Conservation (phyloP, 1,140 invertebrate genomes). For the Bombus pascuorum region DNA sequence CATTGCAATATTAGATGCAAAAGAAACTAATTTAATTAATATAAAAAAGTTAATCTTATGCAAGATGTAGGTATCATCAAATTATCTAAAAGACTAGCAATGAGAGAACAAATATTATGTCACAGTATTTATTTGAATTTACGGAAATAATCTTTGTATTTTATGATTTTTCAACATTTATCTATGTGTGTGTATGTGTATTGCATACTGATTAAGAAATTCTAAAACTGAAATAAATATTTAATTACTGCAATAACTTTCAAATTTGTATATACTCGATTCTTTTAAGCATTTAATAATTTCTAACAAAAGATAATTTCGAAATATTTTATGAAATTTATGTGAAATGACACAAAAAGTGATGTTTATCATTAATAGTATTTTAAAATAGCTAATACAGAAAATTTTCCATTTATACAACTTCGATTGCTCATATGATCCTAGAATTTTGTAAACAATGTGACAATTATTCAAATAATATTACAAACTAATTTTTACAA, state of each 20-base stretch:
- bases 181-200: background rate
- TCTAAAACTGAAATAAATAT: slow-evolving; percentile 20
- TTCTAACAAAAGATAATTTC: background rate
- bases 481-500: slow-evolving; percentile 56
- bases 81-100: slow-evolving; percentile 54
- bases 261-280: slow-evolving; percentile 22
- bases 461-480: slow-evolving; percentile 40
- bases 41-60: slow-evolving; percentile 44
- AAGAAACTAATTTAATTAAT: slow-evolving; percentile 37
- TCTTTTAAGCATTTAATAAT: slow-evolving; percentile 18
- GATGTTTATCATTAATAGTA: slow-evolving; percentile 26
- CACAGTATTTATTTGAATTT: slow-evolving; percentile 62
- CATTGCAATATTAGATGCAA: slow-evolving; percentile 21
- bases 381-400: slow-evolving; percentile 1
- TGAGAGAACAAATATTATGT: slow-evolving; percentile 52
- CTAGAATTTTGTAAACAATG: slow-evolving; percentile 40
- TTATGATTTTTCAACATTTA: slow-evolving; percentile 12
- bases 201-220: slow-evolving; percentile 12
- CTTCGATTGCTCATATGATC: slow-evolving; percentile 4
- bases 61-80: slow-evolving; percentile 1
- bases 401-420: slow-evolving; percentile 25
- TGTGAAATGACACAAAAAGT: slow-evolving; percentile 23
- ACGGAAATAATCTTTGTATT: slow-evolving; percentile 42
- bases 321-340: background rate
- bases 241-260: slow-evolving; percentile 2